Evolutionary conservation across 2,888 invertebrate genomes (phyloP).

Genomic region (Lagria hirta): DNA sequence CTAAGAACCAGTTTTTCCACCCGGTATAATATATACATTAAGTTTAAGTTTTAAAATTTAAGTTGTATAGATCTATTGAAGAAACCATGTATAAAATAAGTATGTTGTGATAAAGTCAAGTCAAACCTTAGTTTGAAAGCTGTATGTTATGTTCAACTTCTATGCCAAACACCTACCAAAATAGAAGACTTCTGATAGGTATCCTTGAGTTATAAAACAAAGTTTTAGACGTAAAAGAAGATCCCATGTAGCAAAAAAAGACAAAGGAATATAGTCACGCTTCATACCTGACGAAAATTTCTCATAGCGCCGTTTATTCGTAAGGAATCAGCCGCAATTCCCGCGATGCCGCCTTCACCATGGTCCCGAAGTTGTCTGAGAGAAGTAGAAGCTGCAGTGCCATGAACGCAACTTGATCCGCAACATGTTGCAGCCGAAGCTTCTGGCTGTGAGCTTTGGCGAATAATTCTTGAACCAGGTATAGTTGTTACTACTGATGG

Average conservation of each 20-base stretch:
- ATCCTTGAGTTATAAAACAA: too few relatives aligned
- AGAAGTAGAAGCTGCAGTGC: conserved; percentile 79
- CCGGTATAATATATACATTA: too few relatives aligned
- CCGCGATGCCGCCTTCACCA: conserved; percentile 81
- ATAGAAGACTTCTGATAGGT: too few relatives aligned
- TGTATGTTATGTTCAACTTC: too few relatives aligned
- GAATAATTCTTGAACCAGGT: conserved; percentile 75
- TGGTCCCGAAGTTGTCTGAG: conserved; percentile 75
- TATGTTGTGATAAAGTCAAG: too few relatives aligned
- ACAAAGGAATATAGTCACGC: conserved; percentile 30
- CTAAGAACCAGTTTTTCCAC: too few relatives aligned
- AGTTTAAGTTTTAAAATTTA: too few relatives aligned
- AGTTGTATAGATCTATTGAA: too few relatives aligned
- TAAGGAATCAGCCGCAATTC: conserved; percentile 93
- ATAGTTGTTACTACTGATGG: conserved; percentile 72
- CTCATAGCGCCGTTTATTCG: conserved; percentile 96
- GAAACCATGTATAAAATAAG: too few relatives aligned
- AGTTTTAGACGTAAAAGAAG: conserved; percentile 16
- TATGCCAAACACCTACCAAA: too few relatives aligned
- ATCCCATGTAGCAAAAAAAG: too few relatives aligned
- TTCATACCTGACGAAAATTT: conserved; percentile 88
- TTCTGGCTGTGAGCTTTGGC: conserved; percentile 86
- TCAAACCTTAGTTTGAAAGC: too few relatives aligned
- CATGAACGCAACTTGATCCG: conserved; percentile 65
- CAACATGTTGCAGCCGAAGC: conserved; percentile 65